phyloP scores from a whole-genome alignment of 2,888 invertebrate genomes.

The Heliconius sara region DNA sequence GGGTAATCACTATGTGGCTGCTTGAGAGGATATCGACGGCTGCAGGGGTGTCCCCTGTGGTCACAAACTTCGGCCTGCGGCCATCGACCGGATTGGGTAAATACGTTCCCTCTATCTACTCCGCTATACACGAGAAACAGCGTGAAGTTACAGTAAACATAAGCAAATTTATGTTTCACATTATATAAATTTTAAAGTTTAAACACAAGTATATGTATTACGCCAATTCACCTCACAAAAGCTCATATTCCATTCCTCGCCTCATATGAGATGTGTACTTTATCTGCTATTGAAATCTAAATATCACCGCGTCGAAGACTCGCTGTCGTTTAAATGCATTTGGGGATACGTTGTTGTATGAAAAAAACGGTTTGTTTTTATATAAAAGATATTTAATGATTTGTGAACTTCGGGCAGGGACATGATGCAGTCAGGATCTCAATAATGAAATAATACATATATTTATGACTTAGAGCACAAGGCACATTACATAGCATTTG shows the following conservation, averaged over 20 bases:
- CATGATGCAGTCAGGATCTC: too few species aligned
- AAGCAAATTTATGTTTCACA: background rate
- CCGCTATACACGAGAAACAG: background rate
- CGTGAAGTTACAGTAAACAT: background rate
- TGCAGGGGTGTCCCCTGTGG: too few species aligned
- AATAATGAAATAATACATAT: too few species aligned
- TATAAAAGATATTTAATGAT: too few species aligned
- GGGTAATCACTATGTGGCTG: too few species aligned
- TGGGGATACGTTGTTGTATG: background rate
- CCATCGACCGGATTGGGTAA: background rate
- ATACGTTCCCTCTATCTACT: background rate
- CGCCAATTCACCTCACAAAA: conserved; percentile 1
- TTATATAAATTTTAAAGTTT: background rate
- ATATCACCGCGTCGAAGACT: conserved; percentile 27
- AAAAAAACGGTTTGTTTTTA: background rate
- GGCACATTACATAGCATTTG: too few species aligned
- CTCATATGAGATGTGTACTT: conserved; percentile 20
- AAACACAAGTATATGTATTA: background rate
- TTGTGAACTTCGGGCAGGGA: too few species aligned
- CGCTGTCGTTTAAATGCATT: conserved; percentile 23
- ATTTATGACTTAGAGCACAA: too few species aligned
- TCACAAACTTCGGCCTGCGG: too few species aligned
- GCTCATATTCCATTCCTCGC: conserved; percentile 13
- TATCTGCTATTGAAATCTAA: conserved; percentile 35
- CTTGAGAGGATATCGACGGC: too few species aligned